phyloP scores from a whole-genome alignment of 2,888 invertebrate species.

The Ophioninae sp. region DNA sequence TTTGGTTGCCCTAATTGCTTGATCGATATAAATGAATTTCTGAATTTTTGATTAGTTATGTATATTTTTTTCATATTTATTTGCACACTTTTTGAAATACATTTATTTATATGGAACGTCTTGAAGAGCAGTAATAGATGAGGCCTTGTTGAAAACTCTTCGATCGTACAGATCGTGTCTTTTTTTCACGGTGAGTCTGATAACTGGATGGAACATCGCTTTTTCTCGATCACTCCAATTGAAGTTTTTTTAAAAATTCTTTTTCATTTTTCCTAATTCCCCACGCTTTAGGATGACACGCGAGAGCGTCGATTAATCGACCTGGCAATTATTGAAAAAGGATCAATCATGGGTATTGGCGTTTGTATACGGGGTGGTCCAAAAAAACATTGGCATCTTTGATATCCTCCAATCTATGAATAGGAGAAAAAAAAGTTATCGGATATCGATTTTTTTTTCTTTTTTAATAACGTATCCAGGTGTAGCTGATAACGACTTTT shows the following conservation, averaged over 20 bases:
- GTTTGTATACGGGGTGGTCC: constrained; percentile 12
- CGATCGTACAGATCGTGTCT: neutral
- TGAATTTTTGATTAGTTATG: too few relatives aligned
- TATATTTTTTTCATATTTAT: too few relatives aligned
- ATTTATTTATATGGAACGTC: too few relatives aligned
- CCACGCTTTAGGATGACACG: neutral
- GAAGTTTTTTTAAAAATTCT: neutral
- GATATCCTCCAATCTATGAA: too few relatives aligned
- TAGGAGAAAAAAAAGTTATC: too few relatives aligned
- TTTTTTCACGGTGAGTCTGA: neutral
- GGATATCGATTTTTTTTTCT: too few relatives aligned
- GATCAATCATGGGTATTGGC: constrained; percentile 73
- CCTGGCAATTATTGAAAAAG: constrained; percentile 76
- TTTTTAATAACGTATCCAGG: too few relatives aligned
- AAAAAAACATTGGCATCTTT: too few relatives aligned
- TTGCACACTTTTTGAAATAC: too few relatives aligned
- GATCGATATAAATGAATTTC: too few relatives aligned
- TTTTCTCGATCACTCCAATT: constrained; percentile 19
- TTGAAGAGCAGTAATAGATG: neutral
- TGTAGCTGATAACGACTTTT: too few relatives aligned
- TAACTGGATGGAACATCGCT: constrained; percentile 1
- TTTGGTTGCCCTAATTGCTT: too few relatives aligned
- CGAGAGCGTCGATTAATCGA: constrained; percentile 68
- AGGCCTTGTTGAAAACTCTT: neutral
- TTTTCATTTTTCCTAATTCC: neutral